Conservation (phyloP, 2,113 vertebrate genomes). For the Empidonax alnorum region DNA sequence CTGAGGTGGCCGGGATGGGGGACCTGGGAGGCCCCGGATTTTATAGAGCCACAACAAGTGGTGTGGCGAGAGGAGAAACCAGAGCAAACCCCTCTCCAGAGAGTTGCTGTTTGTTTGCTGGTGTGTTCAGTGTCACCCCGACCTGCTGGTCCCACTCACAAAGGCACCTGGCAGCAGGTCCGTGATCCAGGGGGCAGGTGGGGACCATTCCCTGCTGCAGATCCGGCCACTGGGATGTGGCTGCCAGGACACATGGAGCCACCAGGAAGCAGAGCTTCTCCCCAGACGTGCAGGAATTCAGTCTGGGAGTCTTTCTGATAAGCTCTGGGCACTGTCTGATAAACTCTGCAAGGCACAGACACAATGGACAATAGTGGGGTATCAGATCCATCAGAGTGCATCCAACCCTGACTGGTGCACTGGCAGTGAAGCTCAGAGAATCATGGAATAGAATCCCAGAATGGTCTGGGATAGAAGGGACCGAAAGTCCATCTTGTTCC, state of each 20-base stretch:
- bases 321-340: neutral
- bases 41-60: neutral
- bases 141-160: neutral
- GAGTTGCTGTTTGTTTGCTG: neutral
- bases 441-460: neutral
- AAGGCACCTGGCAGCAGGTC: neutral
- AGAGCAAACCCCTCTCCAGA: neutral
- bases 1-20: neutral
- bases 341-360: neutral
- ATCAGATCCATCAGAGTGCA: neutral
- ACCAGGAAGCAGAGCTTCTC: neutral
- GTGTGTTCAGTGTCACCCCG: neutral
- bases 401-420: fast-evolving
- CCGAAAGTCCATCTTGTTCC: fast-evolving
- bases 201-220: neutral
- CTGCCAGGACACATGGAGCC: neutral
- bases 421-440: neutral
- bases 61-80: neutral
- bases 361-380: neutral
- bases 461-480: neutral
- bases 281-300: neutral
- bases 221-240: neutral
- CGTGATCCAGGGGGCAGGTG: neutral
- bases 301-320: neutral
- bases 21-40: neutral